phyloP scores from a whole-genome alignment of 2,888 invertebrate genomes.

The Eucera pruinosa region DNA sequence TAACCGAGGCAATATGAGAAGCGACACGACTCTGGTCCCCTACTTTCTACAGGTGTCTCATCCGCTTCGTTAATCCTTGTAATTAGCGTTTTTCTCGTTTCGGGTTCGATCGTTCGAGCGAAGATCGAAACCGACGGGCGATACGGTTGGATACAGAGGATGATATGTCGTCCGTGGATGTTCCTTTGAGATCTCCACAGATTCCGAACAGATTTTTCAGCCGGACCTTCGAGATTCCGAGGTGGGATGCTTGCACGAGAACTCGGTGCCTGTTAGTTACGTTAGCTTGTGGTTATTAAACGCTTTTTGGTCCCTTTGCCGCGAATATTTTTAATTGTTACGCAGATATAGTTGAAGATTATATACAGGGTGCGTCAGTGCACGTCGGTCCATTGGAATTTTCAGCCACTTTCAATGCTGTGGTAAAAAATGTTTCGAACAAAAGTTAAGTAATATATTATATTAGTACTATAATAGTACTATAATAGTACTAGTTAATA shows the following conservation, averaged over 20 bases:
- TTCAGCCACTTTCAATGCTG: too few relatives aligned
- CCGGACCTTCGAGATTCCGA: not conserved
- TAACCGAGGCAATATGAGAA: conserved; percentile 50
- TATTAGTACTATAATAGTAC: too few relatives aligned
- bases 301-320: too few relatives aligned
- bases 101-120: conserved; percentile 16
- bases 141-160: conserved; percentile 11
- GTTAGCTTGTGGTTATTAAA: too few relatives aligned
- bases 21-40: conserved; percentile 37
- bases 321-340: too few relatives aligned
- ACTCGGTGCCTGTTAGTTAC: too few relatives aligned
- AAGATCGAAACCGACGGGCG: conserved; percentile 42
- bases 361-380: too few relatives aligned
- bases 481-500: too few relatives aligned
- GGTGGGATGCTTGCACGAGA: not conserved
- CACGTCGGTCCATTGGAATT: too few relatives aligned
- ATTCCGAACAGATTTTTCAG: conserved; percentile 1
- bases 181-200: conserved; percentile 2
- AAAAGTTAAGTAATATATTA: too few relatives aligned
- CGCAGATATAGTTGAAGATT: too few relatives aligned
- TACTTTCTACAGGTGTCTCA: conserved; percentile 57
- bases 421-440: too few relatives aligned
- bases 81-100: conserved; percentile 43
- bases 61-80: conserved; percentile 47
- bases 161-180: conserved; percentile 20